Percentiles rank a stretch among this genome's conserved stretches.
Conservation (phyloP, 2,113 vertebrate species). For the Orycteropus afer region DNA sequence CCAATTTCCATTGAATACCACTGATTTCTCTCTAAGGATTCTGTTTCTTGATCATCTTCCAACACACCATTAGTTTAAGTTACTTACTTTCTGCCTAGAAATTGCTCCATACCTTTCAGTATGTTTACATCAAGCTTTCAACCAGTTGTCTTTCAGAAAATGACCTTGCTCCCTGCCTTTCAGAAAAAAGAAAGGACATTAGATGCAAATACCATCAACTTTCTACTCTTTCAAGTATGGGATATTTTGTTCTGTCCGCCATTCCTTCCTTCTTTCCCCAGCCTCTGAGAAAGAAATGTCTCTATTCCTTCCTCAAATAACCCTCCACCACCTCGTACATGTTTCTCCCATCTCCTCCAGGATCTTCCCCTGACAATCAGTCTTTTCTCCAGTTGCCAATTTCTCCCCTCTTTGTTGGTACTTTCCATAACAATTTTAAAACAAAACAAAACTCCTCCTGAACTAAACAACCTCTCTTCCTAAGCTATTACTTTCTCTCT, state of each 20-base stretch:
- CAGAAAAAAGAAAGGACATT: not conserved
- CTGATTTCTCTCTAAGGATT: not conserved
- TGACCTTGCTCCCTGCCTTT: not conserved
- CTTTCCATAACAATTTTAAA: not conserved
- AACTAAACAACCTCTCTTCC: not conserved
- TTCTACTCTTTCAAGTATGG: not conserved
- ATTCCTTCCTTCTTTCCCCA: not conserved
- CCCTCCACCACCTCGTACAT: not conserved
- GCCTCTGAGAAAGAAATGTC: not conserved
- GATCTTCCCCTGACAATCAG: not conserved
- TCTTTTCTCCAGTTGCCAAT: not conserved
- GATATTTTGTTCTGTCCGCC: not conserved
- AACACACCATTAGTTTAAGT: not conserved
- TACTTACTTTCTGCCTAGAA: slow-evolving; percentile 17
- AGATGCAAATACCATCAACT: not conserved
- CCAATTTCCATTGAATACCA: not conserved
- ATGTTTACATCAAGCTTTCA: not conserved
- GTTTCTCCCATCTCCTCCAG: not conserved
- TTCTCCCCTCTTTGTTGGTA: not conserved
- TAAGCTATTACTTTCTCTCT: not conserved
- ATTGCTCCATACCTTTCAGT: not conserved
- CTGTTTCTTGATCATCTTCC: not conserved
- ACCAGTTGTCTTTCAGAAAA: not conserved
- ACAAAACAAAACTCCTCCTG: not conserved
- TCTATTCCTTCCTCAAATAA: not conserved